Evolutionary conservation across 2,888 invertebrate species (phyloP), one percentile per base, ranked within the genome.

Genomic region (Uloborus plumipes): DNA sequence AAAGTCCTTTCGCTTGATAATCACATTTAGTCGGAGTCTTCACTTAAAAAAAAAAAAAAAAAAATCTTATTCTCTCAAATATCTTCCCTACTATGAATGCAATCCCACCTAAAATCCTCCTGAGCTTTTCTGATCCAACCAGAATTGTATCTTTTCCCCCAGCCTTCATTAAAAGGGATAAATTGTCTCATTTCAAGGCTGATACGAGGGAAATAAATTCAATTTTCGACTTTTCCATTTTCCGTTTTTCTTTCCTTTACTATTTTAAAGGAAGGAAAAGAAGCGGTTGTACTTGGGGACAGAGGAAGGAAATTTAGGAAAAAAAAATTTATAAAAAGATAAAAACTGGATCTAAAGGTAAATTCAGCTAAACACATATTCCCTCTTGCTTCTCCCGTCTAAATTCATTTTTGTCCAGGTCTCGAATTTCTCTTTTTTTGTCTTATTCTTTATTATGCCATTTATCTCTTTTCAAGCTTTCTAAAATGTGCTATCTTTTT

Each of bases 151-250:
- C 62, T 64, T 47, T 7, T 53, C 51, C 22, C 50, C 55, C 47
- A 50, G 18, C 53, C 49, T 71, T 77, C 77, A 77, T 77, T 77
- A 77, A 64, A 58, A 71, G 50, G 77, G 62, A 65, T 65, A 64
- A 71, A 77, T 77, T 77, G 77, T 77, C 77, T 77, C 77, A 77
- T 77, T 77, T 77, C 77, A 77, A 55, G 70, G 66, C 22, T 64
- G 71, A 58, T 69, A 51, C 76, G 55, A 26, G 53, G 64, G 55
- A 65, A 77, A 71, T 77, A 77, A 77, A 77, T 77, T 77, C 77
- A 77, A 77, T 77, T 77, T 77, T 77, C 70, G 64, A 71, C 77
- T 65, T 62, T 69, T 64, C 22, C 70, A 20, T 18, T 58, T 65
- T 66, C 26, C 26, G n/a, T n/a, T 50, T 62, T 31, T 59, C 22